phyloP scores from a whole-genome alignment of 2,888 invertebrate genomes.

The Eupithecia exiguata region DNA sequence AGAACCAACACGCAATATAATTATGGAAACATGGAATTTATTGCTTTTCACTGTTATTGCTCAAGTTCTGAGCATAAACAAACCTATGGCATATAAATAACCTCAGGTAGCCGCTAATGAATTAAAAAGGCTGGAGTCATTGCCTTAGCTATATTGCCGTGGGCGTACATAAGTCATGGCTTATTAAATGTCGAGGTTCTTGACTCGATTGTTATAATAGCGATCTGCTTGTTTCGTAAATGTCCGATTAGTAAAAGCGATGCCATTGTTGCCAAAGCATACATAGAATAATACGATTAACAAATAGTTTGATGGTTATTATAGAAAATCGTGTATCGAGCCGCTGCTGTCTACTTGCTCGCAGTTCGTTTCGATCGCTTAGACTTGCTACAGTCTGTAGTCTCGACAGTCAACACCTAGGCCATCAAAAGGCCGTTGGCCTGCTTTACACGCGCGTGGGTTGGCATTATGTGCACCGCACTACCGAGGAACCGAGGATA shows the following conservation, averaged over 20 bases:
- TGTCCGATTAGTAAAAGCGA: slow-evolving; percentile 41
- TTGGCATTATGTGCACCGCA: slow-evolving; percentile 65
- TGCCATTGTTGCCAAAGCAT: slow-evolving; percentile 43
- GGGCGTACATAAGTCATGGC: slow-evolving; percentile 76
- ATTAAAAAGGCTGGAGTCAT: slow-evolving; percentile 74
- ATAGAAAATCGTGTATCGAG: neutral
- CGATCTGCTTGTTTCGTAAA: slow-evolving; percentile 51
- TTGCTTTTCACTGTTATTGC: slow-evolving; percentile 28
- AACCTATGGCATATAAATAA: slow-evolving; percentile 43
- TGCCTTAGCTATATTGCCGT: slow-evolving; percentile 62
- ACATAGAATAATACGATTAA: slow-evolving; percentile 13
- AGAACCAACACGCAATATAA: slow-evolving; percentile 25
- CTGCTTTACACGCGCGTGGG: slow-evolving; percentile 72
- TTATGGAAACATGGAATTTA: slow-evolving; percentile 41
- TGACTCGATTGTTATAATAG: slow-evolving; percentile 61
- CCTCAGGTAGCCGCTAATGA: slow-evolving; percentile 62
- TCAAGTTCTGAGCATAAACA: slow-evolving; percentile 25
- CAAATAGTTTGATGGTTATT: slow-evolving; percentile 22
- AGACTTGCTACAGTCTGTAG: slow-evolving; percentile 53
- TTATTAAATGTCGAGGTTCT: slow-evolving; percentile 78
- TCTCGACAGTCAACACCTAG: slow-evolving; percentile 59
- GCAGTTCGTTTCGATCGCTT: slow-evolving; percentile 18
- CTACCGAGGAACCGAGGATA: slow-evolving; percentile 61
- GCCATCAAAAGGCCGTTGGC: slow-evolving; percentile 71
- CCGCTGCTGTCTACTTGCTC: slow-evolving; percentile 11